Base-by-base conservation (phyloP, 2,113 vertebrate species). In the Clinocottus analis region DNA sequence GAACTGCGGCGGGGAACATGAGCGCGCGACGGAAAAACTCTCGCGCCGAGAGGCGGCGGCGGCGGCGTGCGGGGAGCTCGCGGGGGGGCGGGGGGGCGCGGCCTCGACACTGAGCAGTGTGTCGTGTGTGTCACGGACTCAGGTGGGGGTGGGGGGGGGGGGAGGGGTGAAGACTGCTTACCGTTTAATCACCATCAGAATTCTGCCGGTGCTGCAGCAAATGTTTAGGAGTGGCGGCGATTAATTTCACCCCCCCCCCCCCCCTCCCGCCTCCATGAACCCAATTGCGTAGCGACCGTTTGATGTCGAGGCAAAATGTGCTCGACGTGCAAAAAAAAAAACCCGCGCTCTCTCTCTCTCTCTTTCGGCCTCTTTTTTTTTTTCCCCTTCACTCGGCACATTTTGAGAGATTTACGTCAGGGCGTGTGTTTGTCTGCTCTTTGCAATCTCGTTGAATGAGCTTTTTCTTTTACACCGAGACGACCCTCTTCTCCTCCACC, bases 161-260 rank as follows among this genome's bases (percentile, higher is more conserved):
- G n/a, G n/a, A n/a, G 47, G 47, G 70, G 70, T 35, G 31, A 61
- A 69, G 84, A 85, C 77, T 47, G 72, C 71, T 89, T 78, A 35
- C 73, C 88, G 82, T 91, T 89, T 86, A 89, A 90, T 83, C 82
- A 35, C 70, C 83, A 84, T 89, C 84, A 77, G 76, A 39, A 89
- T 91, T 87, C 90, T 33, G 72, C 21, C 35, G 68, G 35, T 19
- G 82, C 79, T 41, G 78, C 87, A 1, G 70, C 76, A 72, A 88
- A 87, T 91, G 88, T 93, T 92, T 93, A n/a, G n/a, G 87, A 91
- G 86, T 3, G 88, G 89, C 37, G 19, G 64, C 72, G 84, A 91
- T 90, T 85, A 84, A 77, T 75, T 70, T 62, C 25, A 68, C 13
- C 41, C 35, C 80, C 77, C 89, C n/a, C n/a, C n/a, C n/a, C n/a